A percentile compares a stretch with the other conserved stretches of the same genome.
These are phyloP conservation scores for Spisula subtruncata DNA, from an alignment of 2,888 invertebrate species.

Conservation along the genomic window DNA sequence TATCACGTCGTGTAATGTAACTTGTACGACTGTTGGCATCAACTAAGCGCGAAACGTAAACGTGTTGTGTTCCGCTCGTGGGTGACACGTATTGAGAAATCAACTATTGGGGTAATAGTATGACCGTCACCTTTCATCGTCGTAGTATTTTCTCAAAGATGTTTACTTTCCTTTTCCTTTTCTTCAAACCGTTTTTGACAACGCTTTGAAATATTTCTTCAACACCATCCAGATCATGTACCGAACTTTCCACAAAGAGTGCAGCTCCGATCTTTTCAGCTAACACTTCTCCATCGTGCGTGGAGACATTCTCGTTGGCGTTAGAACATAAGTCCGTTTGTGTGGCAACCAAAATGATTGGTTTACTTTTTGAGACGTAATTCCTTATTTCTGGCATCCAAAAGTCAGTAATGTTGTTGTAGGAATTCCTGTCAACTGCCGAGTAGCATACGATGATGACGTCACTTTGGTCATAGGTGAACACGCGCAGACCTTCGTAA, in stretches of 20 bases:
- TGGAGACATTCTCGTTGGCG: slow-evolving; percentile 43
- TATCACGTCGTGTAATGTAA: too few species aligned
- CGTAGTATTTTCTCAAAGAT: slow-evolving; percentile 67
- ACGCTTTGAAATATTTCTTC: slow-evolving; percentile 77
- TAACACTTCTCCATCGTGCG: slow-evolving; percentile 75
- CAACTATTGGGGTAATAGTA: not conserved
- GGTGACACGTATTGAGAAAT: not conserved
- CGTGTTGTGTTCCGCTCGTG: not conserved
- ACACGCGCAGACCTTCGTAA: slow-evolving; percentile 77
- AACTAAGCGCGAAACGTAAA: too few species aligned
- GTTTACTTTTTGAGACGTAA: slow-evolving; percentile 73
- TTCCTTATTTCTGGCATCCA: slow-evolving; percentile 80
- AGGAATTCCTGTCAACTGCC: slow-evolving; percentile 77
- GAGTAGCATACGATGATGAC: slow-evolving; percentile 81
- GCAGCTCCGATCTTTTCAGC: slow-evolving; percentile 78
- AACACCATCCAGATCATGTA: slow-evolving; percentile 72
- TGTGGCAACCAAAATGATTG: slow-evolving; percentile 79
- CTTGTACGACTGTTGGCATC: too few species aligned
- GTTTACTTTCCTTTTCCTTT: slow-evolving; percentile 70
- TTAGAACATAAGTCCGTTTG: slow-evolving; percentile 74
- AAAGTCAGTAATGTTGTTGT: slow-evolving; percentile 74
- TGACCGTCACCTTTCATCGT: slow-evolving; percentile 29
- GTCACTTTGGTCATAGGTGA: slow-evolving; percentile 80
- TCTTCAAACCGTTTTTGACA: slow-evolving; percentile 74
- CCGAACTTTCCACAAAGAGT: slow-evolving; percentile 77